phyloP scores from a whole-genome alignment of 2,888 invertebrate species.

The Lagria hirta region DNA sequence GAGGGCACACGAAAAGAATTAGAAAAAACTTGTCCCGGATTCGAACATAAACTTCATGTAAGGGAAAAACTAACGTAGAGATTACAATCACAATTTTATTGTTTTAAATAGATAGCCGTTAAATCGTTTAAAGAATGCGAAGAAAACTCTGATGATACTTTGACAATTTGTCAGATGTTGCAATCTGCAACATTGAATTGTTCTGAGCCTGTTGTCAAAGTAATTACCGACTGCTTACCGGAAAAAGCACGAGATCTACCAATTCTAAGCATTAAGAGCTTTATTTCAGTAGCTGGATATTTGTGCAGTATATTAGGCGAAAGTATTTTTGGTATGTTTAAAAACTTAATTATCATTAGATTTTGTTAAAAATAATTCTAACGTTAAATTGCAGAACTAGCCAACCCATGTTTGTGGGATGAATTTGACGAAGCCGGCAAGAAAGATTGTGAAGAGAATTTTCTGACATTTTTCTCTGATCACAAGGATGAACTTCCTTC shows the following conservation, averaged over 20 bases:
- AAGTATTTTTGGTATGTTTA: constrained; percentile 13
- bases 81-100: too few species aligned
- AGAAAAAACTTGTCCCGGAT: constrained; percentile 15
- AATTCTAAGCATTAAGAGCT: constrained; percentile 8
- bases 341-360: not conserved
- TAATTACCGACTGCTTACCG: constrained; percentile 12
- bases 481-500: too few species aligned
- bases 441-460: too few species aligned
- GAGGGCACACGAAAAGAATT: too few species aligned
- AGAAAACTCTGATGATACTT: constrained; percentile 12
- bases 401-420: constrained; percentile 14
- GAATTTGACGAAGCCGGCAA: constrained; percentile 3
- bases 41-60: constrained; percentile 9
- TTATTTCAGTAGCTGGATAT: constrained; percentile 7
- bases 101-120: too few species aligned
- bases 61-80: not conserved
- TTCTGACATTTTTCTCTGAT: too few species aligned
- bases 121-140: constrained; percentile 14
- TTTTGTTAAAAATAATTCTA: not conserved
- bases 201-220: constrained; percentile 7
- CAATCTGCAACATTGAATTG: constrained; percentile 11
- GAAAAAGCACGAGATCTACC: constrained; percentile 11
- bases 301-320: constrained; percentile 17
- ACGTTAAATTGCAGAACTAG: constrained; percentile 12
- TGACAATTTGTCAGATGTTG: constrained; percentile 9